A percentile compares a stretch with the other conserved stretches of the same genome.
phyloP scores from a whole-genome alignment of 2,113 vertebrate genomes.

The Oplegnathus fasciatus region DNA sequence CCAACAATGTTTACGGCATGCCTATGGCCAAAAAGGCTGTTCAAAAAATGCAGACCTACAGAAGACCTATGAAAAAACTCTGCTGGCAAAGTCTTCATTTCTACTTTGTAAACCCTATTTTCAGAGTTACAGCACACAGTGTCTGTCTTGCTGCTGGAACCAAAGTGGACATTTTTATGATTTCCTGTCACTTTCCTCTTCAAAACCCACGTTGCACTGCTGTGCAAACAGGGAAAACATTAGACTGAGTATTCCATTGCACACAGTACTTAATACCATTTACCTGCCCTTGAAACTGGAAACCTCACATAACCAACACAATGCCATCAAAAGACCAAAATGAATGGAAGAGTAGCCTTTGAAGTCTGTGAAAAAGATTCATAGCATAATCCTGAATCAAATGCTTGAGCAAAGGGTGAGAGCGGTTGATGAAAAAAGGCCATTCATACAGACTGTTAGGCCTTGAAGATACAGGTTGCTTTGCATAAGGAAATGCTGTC shows the following conservation, averaged over 20 bases:
- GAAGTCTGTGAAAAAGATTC: constrained; percentile 59
- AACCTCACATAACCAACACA: constrained; percentile 42
- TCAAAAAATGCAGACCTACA: not conserved
- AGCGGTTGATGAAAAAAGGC: constrained; percentile 43
- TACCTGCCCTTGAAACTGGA: constrained; percentile 59
- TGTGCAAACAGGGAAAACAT: constrained; percentile 35
- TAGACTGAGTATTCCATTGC: constrained; percentile 41
- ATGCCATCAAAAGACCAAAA: constrained; percentile 56
- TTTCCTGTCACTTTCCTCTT: constrained; percentile 20
- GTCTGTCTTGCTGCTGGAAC: not conserved
- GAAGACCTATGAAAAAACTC: not conserved
- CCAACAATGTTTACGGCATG: constrained; percentile 15
- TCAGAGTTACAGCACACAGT: not conserved
- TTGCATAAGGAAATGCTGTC: constrained; percentile 41
- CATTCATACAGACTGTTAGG: constrained; percentile 24
- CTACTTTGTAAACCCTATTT: too few relatives aligned
- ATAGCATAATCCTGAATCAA: constrained; percentile 50
- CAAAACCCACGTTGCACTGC: constrained; percentile 15
- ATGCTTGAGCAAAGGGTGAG: constrained; percentile 42
- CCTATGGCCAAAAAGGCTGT: not conserved
- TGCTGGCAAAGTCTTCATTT: too few relatives aligned
- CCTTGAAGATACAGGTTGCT: constrained; percentile 26
- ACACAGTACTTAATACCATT: constrained; percentile 44
- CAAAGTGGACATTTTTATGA: constrained; percentile 15
- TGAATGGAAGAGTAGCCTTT: constrained; percentile 55